These are phyloP conservation scores for Anthoscopus minutus DNA, from an alignment of 2,113 vertebrate species.

Conservation along the genomic window DNA sequence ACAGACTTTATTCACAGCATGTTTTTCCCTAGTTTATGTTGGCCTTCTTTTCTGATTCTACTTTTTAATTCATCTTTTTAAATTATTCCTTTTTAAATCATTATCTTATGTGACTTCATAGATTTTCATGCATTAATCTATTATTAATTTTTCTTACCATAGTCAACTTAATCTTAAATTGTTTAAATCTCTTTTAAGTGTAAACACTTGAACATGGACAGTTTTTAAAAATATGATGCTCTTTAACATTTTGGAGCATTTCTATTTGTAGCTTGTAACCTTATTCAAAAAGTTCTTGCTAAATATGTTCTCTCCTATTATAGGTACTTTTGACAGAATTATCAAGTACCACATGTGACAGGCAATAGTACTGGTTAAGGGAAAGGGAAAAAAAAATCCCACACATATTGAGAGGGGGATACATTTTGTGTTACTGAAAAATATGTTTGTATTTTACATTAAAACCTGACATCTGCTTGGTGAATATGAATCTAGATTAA, in stretches of 20 bases:
- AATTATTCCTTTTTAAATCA: slow-evolving; percentile 88
- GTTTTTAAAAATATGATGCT: slow-evolving; percentile 64
- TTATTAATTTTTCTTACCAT: slow-evolving; percentile 80
- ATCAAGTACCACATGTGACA: slow-evolving; percentile 67
- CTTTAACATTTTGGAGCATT: slow-evolving; percentile 66
- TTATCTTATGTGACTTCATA: slow-evolving; percentile 83
- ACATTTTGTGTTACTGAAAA: slow-evolving; percentile 59
- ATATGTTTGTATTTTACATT: slow-evolving; percentile 63
- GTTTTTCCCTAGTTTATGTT: slow-evolving; percentile 87
- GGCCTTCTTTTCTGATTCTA: slow-evolving; percentile 83
- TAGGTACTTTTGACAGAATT: slow-evolving; percentile 65
- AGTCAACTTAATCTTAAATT: slow-evolving; percentile 79
- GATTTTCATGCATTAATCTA: slow-evolving; percentile 82
- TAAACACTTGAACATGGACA: slow-evolving; percentile 72
- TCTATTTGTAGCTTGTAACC: slow-evolving; percentile 66
- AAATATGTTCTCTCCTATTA: slow-evolving; percentile 70
- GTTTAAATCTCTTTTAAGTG: slow-evolving; percentile 78
- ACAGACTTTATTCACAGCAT: slow-evolving; percentile 88
- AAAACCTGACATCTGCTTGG: slow-evolving; percentile 66
- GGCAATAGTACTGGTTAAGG: slow-evolving; percentile 59
- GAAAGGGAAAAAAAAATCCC: not conserved
- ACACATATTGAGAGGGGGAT: slow-evolving; percentile 57
- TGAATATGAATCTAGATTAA: slow-evolving; percentile 68
- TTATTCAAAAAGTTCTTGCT: slow-evolving; percentile 69
- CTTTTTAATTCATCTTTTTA: slow-evolving; percentile 85